Evolutionary conservation across 2,888 invertebrate genomes (phyloP), one percentile per base, ranked within the genome.

Genomic region (Drosophila nr. perissopoda): DNA sequence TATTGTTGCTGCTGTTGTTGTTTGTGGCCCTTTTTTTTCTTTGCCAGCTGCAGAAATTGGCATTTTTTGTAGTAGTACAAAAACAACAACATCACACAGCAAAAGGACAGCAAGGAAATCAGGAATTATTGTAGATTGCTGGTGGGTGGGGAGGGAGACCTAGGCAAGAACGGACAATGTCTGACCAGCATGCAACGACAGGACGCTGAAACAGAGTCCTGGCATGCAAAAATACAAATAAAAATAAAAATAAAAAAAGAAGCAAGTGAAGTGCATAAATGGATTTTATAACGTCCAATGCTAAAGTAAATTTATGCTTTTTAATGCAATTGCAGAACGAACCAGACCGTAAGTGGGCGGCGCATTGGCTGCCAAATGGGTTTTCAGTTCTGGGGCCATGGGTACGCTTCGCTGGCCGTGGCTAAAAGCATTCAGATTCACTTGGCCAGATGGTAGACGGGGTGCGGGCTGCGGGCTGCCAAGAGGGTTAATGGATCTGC

Each of bases 281-380:
- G 90, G 89, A 90, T 88, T 89, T 90, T 90, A 87, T 90, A 84
- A 83, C 87, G 88, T 89, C 84, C 80, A 80, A 82, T 88, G 79
- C 80, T 87, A 90, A 90, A 90, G 89, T 89, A 88, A 88, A 88
- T 87, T 88, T 88, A 90, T 90, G 90, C 89, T 88, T 88, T 88
- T 88, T 88, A 88, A 88, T 88, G 88, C 88, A 88, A 88, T 88
- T 88, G 91, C 89, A 90, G 90, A 73, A 80, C 87, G 89, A 90
- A 79, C 62, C 84, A 87, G 89, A 90, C 86, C 89, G 85, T 87
- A 81, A 87, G 89, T 76, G 90, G 89, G 79, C 59, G 79, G 78
- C 49, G 46, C 46, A 51, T n/a, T 51, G 51, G 29, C 29, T 51
- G 51, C 25, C 54, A 27, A 36, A 18, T 36, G 36, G 27, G 54